These are phyloP conservation scores for Pachycephala philippinensis DNA, from an alignment of 2,113 vertebrate genomes.

Conservation along the genomic window DNA sequence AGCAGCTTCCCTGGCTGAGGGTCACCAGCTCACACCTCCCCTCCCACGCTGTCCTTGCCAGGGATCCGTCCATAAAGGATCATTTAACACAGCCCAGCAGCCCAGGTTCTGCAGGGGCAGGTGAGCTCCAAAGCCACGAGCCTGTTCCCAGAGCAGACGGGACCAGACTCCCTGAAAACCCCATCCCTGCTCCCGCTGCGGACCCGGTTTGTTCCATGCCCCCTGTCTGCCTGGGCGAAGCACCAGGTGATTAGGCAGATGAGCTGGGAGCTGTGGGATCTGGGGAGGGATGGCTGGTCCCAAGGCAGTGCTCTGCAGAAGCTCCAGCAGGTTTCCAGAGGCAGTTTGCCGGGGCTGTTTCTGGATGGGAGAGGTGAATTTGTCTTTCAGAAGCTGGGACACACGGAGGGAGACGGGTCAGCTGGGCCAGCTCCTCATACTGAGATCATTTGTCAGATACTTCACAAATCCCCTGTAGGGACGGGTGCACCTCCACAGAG, in stretches of 20 bases:
- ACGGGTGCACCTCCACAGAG: neutral
- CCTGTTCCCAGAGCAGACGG: neutral
- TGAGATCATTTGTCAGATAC: fast-evolving
- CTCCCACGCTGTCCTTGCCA: neutral
- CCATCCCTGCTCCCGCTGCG: neutral
- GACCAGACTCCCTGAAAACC: neutral
- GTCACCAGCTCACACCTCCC: neutral
- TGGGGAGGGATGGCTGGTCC: neutral
- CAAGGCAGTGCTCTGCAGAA: neutral
- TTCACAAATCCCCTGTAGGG: neutral
- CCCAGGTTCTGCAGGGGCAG: neutral
- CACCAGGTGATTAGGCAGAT: neutral
- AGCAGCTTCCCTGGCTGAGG: neutral
- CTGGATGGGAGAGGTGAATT: neutral
- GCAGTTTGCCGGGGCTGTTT: neutral
- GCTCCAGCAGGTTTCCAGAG: neutral
- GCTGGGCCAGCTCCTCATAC: fast-evolving
- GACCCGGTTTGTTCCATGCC: fast-evolving
- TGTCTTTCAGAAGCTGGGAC: neutral
- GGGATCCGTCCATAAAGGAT: fast-evolving
- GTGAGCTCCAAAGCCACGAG: neutral
- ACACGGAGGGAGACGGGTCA: neutral
- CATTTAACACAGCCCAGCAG: neutral
- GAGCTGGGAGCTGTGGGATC: neutral
- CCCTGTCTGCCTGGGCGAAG: neutral